These are phyloP conservation scores for Ceraclea dissimilis DNA, from an alignment of 2,888 invertebrate genomes.

Conservation along the genomic window DNA sequence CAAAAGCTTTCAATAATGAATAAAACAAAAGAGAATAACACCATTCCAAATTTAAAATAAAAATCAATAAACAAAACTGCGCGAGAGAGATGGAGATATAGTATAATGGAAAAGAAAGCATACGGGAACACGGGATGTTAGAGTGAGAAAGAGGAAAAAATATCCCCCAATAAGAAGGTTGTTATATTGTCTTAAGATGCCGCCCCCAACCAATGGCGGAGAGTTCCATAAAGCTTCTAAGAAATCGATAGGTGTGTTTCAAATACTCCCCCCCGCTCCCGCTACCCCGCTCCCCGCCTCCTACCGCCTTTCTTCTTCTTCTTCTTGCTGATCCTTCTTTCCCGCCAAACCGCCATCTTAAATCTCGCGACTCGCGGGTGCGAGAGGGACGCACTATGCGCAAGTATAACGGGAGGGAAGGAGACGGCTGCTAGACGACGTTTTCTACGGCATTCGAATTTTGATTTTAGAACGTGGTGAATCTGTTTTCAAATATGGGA, in stretches of 20 bases:
- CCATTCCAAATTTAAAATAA: not conserved
- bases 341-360: slow-evolving; percentile 23
- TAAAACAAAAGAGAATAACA: too few species aligned
- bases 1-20: too few species aligned
- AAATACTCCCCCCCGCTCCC: not conserved
- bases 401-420: slow-evolving; percentile 7
- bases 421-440: slow-evolving; percentile 8
- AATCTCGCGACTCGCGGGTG: slow-evolving; percentile 15
- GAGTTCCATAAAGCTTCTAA: slow-evolving; percentile 21
- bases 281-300: not conserved
- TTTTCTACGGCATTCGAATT: not conserved
- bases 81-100: not conserved
- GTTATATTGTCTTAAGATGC: slow-evolving; percentile 12
- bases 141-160: not conserved
- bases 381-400: not conserved
- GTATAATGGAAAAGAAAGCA: not conserved
- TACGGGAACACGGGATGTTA: not conserved
- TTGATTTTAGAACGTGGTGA: not conserved
- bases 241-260: slow-evolving; percentile 24
- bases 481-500: too few species aligned
- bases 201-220: slow-evolving; percentile 18
- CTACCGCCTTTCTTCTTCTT: not conserved
- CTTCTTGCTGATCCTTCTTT: not conserved
- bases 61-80: not conserved
- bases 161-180: not conserved